Evolutionary conservation across 2,797 vertebrate genomes (phyloP).

Genomic region (Rhyacichthys aspro): DNA sequence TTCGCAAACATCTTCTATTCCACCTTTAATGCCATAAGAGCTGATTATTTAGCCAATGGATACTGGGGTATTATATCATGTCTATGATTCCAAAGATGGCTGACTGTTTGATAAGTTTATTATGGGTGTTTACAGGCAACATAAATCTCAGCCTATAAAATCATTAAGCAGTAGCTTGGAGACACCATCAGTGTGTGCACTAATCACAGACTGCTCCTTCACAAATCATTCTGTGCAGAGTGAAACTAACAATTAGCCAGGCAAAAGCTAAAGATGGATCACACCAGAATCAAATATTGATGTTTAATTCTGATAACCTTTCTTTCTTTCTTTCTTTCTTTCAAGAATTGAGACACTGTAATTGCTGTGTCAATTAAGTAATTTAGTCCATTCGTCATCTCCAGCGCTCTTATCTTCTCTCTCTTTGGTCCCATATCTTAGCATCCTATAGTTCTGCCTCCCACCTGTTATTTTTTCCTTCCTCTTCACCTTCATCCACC

Average conservation of each 20-base stretch:
- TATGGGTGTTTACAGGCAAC: conserved; percentile 16
- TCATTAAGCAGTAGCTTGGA: conserved; percentile 9
- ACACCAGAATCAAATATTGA: conserved; percentile 16
- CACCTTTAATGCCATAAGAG: no score
- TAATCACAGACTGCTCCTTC: conserved; percentile 40
- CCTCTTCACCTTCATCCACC: conserved; percentile 20
- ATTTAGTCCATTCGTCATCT: conserved; percentile 36
- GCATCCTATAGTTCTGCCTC: conserved; percentile 50
- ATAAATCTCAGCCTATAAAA: conserved; percentile 27
- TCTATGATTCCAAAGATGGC: not conserved
- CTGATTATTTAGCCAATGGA: no score
- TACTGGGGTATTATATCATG: no score
- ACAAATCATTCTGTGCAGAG: conserved; percentile 23
- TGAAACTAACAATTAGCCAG: conserved; percentile 43
- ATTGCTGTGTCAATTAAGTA: conserved; percentile 39
- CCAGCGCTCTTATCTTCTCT: conserved; percentile 29
- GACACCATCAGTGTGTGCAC: conserved; percentile 18
- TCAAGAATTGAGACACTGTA: conserved; percentile 21
- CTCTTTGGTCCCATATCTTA: conserved; percentile 52
- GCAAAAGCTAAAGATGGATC: conserved; percentile 20
- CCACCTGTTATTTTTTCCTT: conserved; percentile 54
- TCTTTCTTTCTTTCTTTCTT: no score
- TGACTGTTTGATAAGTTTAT: conserved; percentile 7
- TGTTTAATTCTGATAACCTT: no score
- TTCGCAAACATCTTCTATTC: no score